Evolutionary conservation across 2,797 vertebrate genomes (phyloP).

Genomic region (Manis crassicaudata): DNA sequence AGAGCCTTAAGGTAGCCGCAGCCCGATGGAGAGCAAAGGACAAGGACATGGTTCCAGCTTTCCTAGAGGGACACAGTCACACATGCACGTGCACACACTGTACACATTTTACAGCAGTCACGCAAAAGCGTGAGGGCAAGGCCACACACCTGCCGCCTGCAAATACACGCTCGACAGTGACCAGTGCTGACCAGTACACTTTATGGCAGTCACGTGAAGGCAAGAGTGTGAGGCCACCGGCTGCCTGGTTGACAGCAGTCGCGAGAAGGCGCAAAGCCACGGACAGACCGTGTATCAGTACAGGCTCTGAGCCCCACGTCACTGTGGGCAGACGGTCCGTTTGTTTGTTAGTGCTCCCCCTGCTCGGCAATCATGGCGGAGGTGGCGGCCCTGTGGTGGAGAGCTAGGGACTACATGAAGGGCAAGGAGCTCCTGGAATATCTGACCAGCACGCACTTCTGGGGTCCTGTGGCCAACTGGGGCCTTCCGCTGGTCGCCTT

Average conservation of each 20-base stretch:
- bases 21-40: fast-evolving
- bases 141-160: not conserved
- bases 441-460: conserved; percentile 64
- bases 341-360: fast-evolving
- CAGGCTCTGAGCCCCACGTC: fast-evolving
- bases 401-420: not conserved
- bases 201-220: not conserved
- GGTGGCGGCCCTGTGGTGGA: not conserved
- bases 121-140: fast-evolving
- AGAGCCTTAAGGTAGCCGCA: not conserved
- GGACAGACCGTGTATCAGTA: fast-evolving
- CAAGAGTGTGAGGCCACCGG: too few relatives aligned
- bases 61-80: not conserved
- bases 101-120: not conserved
- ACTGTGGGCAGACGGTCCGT: too few relatives aligned
- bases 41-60: not conserved
- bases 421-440: conserved; percentile 60
- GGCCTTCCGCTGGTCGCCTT: conserved; percentile 55
- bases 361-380: fast-evolving
- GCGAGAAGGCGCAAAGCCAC: fast-evolving
- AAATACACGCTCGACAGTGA: too few relatives aligned
- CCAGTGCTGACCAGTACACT: fast-evolving
- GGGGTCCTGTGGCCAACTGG: conserved; percentile 70
- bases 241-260: not conserved
- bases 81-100: fast-evolving